phyloP scores from a whole-genome alignment of 2,888 invertebrate genomes.

The Electrophaes corylata region DNA sequence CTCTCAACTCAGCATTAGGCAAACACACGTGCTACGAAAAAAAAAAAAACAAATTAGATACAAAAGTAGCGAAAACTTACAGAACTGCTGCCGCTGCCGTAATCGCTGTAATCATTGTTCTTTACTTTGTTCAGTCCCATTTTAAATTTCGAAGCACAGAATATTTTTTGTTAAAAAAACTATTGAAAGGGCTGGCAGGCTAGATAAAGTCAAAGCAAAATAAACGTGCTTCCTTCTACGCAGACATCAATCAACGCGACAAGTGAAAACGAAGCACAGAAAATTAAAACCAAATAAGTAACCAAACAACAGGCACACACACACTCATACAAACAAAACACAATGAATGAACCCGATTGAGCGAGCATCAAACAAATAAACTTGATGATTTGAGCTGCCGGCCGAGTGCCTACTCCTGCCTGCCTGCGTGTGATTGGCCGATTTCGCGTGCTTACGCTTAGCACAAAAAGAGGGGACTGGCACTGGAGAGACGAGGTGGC shows the following conservation, averaged over 20 bases:
- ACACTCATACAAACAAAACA: not conserved
- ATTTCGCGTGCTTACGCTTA: not conserved
- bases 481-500: not conserved
- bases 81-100: constrained; percentile 57
- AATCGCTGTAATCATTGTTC: constrained; percentile 52
- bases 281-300: not conserved
- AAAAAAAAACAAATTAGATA: constrained; percentile 4
- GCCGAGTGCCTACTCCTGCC: too few species aligned
- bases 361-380: not conserved
- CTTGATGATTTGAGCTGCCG: not conserved
- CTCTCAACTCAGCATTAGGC: too few species aligned
- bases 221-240: constrained; percentile 27
- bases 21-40: not conserved
- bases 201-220: not conserved
- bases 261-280: too few species aligned
- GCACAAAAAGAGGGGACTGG: not conserved
- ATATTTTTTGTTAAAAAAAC: not conserved
- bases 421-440: not conserved
- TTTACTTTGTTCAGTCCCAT: constrained; percentile 37
- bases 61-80: constrained; percentile 53
- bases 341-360: not conserved
- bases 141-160: constrained; percentile 36
- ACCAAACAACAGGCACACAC: too few species aligned
- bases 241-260: too few species aligned
- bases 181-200: not conserved